phyloP scores from a whole-genome alignment of 2,888 invertebrate genomes.

The Amphimallon solstitiale region DNA sequence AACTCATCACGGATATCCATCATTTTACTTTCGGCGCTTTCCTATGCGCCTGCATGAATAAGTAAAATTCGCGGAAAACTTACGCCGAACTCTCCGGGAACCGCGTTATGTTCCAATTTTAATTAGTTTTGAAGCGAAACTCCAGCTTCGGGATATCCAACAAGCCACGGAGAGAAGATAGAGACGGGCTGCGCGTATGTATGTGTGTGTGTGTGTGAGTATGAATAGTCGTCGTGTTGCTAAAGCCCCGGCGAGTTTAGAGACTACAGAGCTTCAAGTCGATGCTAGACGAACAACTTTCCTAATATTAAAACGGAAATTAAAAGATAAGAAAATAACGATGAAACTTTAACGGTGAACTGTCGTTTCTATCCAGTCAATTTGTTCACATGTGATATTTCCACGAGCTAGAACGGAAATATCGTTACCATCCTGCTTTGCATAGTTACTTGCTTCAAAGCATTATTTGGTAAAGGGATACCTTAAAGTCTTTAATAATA shows the following conservation, averaged over 20 bases:
- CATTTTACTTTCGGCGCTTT: conserved; percentile 45
- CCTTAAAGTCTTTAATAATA: no score
- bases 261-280: not conserved
- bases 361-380: not conserved
- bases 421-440: no score
- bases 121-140: conserved; percentile 60
- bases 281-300: conserved; percentile 51
- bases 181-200: not conserved
- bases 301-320: conserved; percentile 63
- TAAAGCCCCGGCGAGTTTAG: not conserved
- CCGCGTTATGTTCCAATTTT: conserved; percentile 60
- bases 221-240: no score
- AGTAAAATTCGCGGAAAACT: conserved; percentile 62
- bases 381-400: no score
- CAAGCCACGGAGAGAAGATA: no score
- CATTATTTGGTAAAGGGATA: no score
- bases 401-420: no score
- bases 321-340: conserved; percentile 62
- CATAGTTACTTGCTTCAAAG: no score
- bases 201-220: no score
- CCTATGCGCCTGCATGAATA: conserved; percentile 56
- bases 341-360: conserved; percentile 26
- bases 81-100: conserved; percentile 43
- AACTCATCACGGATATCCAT: conserved; percentile 52
- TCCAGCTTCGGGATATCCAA: not conserved